These are phyloP conservation scores for Electrona antarctica DNA, from an alignment of 2,113 vertebrate genomes.

Conservation along the genomic window DNA sequence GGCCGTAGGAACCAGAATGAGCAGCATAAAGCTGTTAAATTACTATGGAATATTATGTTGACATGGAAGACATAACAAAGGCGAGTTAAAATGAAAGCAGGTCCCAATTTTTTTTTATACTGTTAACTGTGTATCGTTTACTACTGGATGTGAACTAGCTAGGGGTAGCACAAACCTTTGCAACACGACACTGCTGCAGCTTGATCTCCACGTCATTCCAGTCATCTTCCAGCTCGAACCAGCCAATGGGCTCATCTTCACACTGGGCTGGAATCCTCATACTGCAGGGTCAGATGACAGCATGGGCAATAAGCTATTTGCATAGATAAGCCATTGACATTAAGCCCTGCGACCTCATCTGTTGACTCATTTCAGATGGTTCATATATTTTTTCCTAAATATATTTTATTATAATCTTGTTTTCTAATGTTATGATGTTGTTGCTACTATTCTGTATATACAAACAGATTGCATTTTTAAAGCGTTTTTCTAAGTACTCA, in stretches of 20 bases:
- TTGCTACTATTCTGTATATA: too few relatives aligned
- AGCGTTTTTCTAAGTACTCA: too few relatives aligned
- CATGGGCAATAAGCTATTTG: slow-evolving; percentile 9
- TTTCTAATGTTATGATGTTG: too few relatives aligned
- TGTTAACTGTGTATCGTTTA: background rate
- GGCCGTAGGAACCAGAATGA: too few relatives aligned
- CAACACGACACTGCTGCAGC: slow-evolving; percentile 88
- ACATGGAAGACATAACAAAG: too few relatives aligned
- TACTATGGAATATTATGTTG: background rate
- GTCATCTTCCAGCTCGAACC: slow-evolving; percentile 96
- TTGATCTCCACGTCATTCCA: slow-evolving; percentile 96
- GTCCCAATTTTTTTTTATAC: background rate
- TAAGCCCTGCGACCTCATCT: background rate
- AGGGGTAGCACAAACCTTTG: slow-evolving; percentile 77
- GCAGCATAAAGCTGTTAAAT: background rate
- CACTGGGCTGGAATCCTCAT: slow-evolving; percentile 65
- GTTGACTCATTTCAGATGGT: too few relatives aligned
- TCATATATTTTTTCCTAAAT: too few relatives aligned
- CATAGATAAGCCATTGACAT: slow-evolving; percentile 1
- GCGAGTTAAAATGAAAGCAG: background rate
- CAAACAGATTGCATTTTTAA: too few relatives aligned
- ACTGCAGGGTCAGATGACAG: slow-evolving; percentile 58
- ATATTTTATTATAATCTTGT: too few relatives aligned
- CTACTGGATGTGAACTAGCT: background rate
- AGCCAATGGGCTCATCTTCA: slow-evolving; percentile 92